Percentiles rank a stretch among this genome's conserved stretches.
Conservation (phyloP, 2,797 vertebrate species). For the Merluccius polli region DNA sequence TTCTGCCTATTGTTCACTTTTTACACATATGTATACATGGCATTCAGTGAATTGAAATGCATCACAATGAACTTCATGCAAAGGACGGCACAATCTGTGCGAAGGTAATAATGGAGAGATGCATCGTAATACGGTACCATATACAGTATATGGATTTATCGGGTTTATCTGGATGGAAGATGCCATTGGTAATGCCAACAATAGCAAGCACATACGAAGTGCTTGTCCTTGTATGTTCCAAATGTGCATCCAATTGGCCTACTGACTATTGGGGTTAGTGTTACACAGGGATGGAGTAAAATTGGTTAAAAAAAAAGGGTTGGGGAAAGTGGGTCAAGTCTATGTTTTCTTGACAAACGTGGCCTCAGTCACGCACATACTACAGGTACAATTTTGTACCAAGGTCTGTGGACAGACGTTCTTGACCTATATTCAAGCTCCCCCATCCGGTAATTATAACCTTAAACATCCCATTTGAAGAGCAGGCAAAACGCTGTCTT, state of each 20-base stretch:
- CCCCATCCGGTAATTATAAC: background rate
- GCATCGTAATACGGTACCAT: too few species aligned
- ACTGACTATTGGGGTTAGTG: background rate
- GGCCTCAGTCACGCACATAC: conserved; percentile 8
- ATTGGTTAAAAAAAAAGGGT: background rate
- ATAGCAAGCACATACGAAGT: background rate
- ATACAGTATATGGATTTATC: too few species aligned
- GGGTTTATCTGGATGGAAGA: background rate
- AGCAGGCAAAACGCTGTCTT: background rate
- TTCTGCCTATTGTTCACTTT: background rate
- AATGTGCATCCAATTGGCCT: conserved; percentile 1
- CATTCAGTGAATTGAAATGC: background rate
- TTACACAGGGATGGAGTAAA: conserved; percentile 1
- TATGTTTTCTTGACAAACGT: conserved; percentile 20
- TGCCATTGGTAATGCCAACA: background rate
- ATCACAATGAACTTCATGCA: background rate
- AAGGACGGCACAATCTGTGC: background rate
- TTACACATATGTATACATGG: background rate
- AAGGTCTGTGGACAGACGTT: conserved; percentile 5
- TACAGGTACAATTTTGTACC: background rate
- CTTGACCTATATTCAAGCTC: background rate
- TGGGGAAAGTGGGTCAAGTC: background rate
- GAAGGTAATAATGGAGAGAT: conserved; percentile 28
- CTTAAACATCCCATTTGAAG: background rate
- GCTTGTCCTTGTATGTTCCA: background rate